These are phyloP conservation scores for Microchirus variegatus DNA, from an alignment of 2,797 vertebrate genomes.

Conservation along the genomic window DNA sequence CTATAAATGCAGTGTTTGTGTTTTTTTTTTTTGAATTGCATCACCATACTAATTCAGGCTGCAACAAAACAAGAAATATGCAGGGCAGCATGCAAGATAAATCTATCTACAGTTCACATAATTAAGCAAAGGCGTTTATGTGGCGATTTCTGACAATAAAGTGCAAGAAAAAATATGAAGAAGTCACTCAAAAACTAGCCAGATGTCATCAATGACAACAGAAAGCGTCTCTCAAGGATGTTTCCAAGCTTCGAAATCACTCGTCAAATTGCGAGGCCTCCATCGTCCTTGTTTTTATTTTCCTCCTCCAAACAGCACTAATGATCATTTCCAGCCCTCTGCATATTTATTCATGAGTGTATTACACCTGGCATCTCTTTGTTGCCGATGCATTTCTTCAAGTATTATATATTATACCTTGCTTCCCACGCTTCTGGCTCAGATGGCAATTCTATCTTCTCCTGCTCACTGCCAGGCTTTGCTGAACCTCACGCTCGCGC, in stretches of 20 bases:
- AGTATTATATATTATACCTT: conserved; percentile 57
- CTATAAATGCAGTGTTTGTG: not conserved
- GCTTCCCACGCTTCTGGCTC: conserved; percentile 57
- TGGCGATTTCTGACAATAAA: conserved; percentile 7
- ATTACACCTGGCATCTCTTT: conserved; percentile 73
- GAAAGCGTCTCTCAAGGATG: conserved; percentile 40
- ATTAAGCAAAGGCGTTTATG: conserved; percentile 4
- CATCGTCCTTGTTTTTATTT: conserved; percentile 32
- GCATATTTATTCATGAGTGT: conserved; percentile 72
- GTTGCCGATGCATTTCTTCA: conserved; percentile 65
- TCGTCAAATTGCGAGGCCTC: conserved; percentile 50
- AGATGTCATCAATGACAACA: conserved; percentile 37
- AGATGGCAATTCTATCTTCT: conserved; percentile 48
- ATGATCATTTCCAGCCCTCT: conserved; percentile 69
- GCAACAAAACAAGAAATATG: not conserved
- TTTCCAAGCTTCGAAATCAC: conserved; percentile 39
- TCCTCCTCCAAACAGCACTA: conserved; percentile 56
- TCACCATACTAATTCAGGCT: conserved; percentile 2
- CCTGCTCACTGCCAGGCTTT: conserved; percentile 42
- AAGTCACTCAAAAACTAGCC: conserved; percentile 23
- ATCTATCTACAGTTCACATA: conserved; percentile 7
- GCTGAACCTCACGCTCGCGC: conserved; percentile 26
- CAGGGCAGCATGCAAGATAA: not conserved
- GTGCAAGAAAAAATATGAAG: conserved; percentile 15
- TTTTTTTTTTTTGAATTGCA: not conserved